Evolutionary conservation across 2,888 invertebrate species (phyloP), one percentile per base, ranked within the genome.

Genomic region (Spilarctia lutea): DNA sequence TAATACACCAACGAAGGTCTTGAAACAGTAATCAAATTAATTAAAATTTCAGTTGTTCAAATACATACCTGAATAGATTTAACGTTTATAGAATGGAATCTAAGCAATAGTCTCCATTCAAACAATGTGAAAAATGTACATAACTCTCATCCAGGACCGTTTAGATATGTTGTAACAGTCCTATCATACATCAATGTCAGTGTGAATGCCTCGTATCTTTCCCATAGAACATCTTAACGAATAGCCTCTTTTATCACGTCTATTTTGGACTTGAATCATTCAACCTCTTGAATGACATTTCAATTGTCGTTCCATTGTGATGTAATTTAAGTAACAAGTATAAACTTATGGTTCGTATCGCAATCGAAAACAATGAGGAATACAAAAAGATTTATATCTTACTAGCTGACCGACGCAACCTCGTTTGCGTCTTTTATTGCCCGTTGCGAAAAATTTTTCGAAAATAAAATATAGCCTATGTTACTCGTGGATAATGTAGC

Each of bases 181-280:
- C 83, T 78, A 74, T 83, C 81, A 93, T 93, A 89, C 80, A 91
- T 94, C 93, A 94, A 90, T 84, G 93, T 92, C 93, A 86, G 75
- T 77, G 72, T 74, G 78, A 76, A 73, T 79, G n/a, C 81, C 82
- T 86, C 86, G 83, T 79, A 82, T 82, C 86, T 85, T 83, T 88
- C 87, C 87, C 87, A 89, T 88, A 88, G 88, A 90, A 85, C 82
- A 79, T 71, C 66, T 42, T 84, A 88, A 91, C 88, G 86, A 90
- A 90, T 90, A 86, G 86, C 76, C 83, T 84, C 84, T 89, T 89
- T 83, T 86, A 81, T 82, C 83, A 84, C 81, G 85, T 87, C 87
- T 89, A 87, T 91, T 89, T 88, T 85, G 82, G 85, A 79, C 73
- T 74, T 76, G 75, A 78, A 80, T 76, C 75, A 75, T 67, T 73